These are phyloP conservation scores for Asarcornis scutulata DNA, from an alignment of 2,113 vertebrate genomes.

Conservation along the genomic window DNA sequence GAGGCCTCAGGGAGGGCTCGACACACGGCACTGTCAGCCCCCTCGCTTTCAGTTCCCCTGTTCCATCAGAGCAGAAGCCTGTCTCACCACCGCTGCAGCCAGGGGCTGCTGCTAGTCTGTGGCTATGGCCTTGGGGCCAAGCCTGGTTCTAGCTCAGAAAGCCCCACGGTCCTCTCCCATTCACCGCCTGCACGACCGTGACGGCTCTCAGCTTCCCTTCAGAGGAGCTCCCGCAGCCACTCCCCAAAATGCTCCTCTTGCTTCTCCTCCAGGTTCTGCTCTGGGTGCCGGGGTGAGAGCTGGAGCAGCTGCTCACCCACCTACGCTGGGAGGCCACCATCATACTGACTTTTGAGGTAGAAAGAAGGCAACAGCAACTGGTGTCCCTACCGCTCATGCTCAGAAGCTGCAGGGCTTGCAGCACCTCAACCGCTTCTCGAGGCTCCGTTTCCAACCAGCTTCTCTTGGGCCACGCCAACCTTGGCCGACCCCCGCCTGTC, in stretches of 20 bases:
- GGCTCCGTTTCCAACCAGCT: neutral
- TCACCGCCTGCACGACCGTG: neutral
- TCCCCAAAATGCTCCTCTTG: neutral
- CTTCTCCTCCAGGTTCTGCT: neutral
- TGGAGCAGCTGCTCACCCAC: neutral
- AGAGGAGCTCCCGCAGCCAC: neutral
- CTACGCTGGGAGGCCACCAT: neutral
- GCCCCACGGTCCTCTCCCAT: rapidly evolving
- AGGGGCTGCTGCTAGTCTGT: rapidly evolving
- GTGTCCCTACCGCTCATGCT: neutral
- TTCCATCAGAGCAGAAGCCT: neutral
- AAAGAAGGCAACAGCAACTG: constrained; percentile 53
- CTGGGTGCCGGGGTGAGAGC: neutral
- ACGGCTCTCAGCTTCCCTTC: rapidly evolving
- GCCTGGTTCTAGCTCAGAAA: neutral
- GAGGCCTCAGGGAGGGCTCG: neutral
- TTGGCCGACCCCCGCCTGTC: neutral
- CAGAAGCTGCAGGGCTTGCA: neutral
- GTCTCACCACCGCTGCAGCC: neutral
- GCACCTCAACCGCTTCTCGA: neutral
- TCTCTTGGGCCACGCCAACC: neutral
- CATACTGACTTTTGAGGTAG: constrained; percentile 73
- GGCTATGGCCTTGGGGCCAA: rapidly evolving
- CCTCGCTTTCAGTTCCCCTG: neutral
- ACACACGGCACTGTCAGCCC: rapidly evolving